Evolutionary conservation across 1,140 invertebrate genomes (phyloP).

Genomic region (Drosophila aff.): DNA sequence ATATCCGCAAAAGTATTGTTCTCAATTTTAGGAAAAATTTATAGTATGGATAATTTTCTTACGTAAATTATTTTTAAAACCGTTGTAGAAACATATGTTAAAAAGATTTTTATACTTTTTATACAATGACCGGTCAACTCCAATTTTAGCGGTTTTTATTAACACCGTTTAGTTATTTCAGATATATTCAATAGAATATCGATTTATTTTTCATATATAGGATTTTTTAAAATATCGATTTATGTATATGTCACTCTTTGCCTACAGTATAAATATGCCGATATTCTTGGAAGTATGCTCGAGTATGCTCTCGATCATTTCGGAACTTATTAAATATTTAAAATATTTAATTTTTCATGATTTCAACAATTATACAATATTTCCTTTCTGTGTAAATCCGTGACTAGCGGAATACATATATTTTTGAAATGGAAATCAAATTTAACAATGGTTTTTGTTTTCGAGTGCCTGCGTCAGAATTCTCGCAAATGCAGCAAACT

Average conservation of each 20-base stretch:
- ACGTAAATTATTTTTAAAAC: too few relatives aligned
- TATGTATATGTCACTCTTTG: too few relatives aligned
- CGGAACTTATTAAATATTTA: neutral
- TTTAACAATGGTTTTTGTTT: constrained; percentile 46
- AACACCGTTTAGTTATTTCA: too few relatives aligned
- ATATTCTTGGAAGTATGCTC: too few relatives aligned
- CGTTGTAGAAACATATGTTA: too few relatives aligned
- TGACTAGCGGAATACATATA: constrained; percentile 1
- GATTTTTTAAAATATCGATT: neutral
- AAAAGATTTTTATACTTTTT: too few relatives aligned
- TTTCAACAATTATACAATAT: neutral
- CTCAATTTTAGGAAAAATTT: too few relatives aligned
- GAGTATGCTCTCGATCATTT: too few relatives aligned
- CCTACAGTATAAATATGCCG: neutral
- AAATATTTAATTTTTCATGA: neutral
- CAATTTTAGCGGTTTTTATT: too few relatives aligned
- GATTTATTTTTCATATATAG: neutral
- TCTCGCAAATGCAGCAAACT: constrained; percentile 55
- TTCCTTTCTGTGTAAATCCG: neutral
- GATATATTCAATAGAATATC: neutral
- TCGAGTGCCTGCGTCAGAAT: constrained; percentile 73
- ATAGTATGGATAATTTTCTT: too few relatives aligned
- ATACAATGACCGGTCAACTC: too few relatives aligned
- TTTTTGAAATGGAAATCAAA: constrained; percentile 50
- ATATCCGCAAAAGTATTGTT: too few relatives aligned